These are phyloP conservation scores for Disparrhopalites patrizii DNA, from an alignment of 2,888 invertebrate genomes.

Conservation along the genomic window DNA sequence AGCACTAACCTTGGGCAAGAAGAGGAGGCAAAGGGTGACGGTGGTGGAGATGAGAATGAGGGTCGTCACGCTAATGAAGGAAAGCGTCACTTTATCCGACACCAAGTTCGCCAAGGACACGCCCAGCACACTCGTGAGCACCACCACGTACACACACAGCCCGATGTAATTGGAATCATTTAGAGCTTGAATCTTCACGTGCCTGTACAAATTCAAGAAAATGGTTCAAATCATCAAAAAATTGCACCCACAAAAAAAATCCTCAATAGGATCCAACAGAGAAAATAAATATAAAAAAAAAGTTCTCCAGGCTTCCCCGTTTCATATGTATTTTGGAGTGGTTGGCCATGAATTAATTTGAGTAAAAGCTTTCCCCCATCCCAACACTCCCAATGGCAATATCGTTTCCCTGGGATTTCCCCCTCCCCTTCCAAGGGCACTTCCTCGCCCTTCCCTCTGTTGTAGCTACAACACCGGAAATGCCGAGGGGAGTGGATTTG, in stretches of 20 bases:
- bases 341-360: no score
- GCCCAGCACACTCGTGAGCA: constrained; percentile 80
- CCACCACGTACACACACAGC: constrained; percentile 86
- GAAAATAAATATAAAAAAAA: not conserved
- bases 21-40: constrained; percentile 76
- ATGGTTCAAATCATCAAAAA: no score
- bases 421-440: no score
- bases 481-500: no score
- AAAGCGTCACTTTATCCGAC: constrained; percentile 72
- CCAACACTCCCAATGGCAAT: no score
- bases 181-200: constrained; percentile 83
- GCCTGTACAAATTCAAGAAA: constrained; percentile 53
- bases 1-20: constrained; percentile 68
- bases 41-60: constrained; percentile 82
- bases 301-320: no score
- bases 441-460: no score
- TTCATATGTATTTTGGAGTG: no score
- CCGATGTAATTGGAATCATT: constrained; percentile 94
- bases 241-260: no score
- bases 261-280: not conserved
- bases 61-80: constrained; percentile 75
- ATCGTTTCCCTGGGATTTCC: no score
- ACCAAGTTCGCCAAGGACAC: constrained; percentile 84
- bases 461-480: no score
- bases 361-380: no score